phyloP scores from a whole-genome alignment of 2,888 invertebrate genomes.

The Linnaemya vulpina region DNA sequence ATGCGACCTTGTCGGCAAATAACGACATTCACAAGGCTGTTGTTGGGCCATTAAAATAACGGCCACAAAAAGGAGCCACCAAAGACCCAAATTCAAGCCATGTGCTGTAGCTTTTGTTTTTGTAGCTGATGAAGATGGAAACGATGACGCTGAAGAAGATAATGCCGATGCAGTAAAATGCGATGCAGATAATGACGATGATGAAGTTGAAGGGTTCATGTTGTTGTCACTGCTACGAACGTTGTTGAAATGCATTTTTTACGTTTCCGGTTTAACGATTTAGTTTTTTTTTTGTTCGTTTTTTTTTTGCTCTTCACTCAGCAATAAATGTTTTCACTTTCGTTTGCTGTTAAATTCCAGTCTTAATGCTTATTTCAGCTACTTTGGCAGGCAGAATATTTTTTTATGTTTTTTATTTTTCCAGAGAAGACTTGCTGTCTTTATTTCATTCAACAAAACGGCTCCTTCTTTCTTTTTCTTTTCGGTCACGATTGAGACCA shows the following conservation, averaged over 20 bases:
- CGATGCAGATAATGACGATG: slow-evolving; percentile 26
- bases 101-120: slow-evolving; percentile 61
- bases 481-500: slow-evolving; percentile 66
- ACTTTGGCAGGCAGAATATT: slow-evolving; percentile 41
- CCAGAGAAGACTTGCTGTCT: slow-evolving; percentile 35
- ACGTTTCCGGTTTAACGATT: slow-evolving; percentile 71
- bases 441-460: slow-evolving; percentile 37
- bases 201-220: slow-evolving; percentile 65
- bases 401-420: neutral
- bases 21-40: slow-evolving; percentile 82
- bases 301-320: slow-evolving; percentile 34
- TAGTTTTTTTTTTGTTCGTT: slow-evolving; percentile 34
- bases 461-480: slow-evolving; percentile 46
- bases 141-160: slow-evolving; percentile 12
- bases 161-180: slow-evolving; percentile 24
- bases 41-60: slow-evolving; percentile 77
- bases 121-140: slow-evolving; percentile 21
- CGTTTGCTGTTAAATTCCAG: slow-evolving; percentile 43
- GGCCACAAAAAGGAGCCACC: slow-evolving; percentile 76
- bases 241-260: slow-evolving; percentile 71
- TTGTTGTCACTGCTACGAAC: slow-evolving; percentile 61
- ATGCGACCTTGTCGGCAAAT: slow-evolving; percentile 84
- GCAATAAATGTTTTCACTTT: slow-evolving; percentile 62
- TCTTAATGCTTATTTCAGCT: slow-evolving; percentile 40
- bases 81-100: slow-evolving; percentile 72